Evolutionary conservation across 2,888 invertebrate species (phyloP), one percentile per base, ranked within the genome.

Genomic region (Pomacea canaliculata): DNA sequence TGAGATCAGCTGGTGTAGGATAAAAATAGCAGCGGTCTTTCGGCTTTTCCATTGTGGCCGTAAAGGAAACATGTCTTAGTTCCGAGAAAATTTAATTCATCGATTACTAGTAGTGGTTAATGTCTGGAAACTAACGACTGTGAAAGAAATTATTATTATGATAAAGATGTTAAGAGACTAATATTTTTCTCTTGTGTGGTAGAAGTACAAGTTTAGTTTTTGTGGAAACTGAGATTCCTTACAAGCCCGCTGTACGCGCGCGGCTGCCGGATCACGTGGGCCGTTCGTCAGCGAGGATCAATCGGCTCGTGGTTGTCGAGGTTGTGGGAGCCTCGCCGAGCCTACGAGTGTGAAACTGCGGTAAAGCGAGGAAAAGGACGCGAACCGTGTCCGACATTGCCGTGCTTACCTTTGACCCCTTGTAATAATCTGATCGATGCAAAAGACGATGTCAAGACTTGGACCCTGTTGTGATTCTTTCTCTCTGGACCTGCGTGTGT

Each of bases 1-100:
- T 67, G 67, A 67, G 67, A 67, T 67, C 67, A 67, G 67, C 67
- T 67, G 67, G 27, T 10, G 12, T 46, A 9, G 10, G 67, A 23
- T 67, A 67, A 13, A 67, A 67, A 67, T 67, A 67, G 67, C 37
- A 27, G 67, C 27, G 27, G 37, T 13, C 46, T 23, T 27, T 23
- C 27, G 8, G 37, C 18, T 67, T 0, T 10, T 9, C 37, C 67
- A 37, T 8, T 37, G 67, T 2, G 67, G 46, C 46, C 37, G 13
- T 7, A 9, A 51, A 4, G 67, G 67, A 10, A 37, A 23, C 19
- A 2, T 23, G 1, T 8, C 37, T 46, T 1, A 46, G 7, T 37
- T 67, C 67, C 67, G 27, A 67, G 37, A 37, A 37, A 37, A 37
- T 5, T 5, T 37, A 37, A 5, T 37, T 5, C 3, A 37, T 37